Conservation (phyloP, 2,888 invertebrate genomes). For the Rhamphomyia laevipes region DNA sequence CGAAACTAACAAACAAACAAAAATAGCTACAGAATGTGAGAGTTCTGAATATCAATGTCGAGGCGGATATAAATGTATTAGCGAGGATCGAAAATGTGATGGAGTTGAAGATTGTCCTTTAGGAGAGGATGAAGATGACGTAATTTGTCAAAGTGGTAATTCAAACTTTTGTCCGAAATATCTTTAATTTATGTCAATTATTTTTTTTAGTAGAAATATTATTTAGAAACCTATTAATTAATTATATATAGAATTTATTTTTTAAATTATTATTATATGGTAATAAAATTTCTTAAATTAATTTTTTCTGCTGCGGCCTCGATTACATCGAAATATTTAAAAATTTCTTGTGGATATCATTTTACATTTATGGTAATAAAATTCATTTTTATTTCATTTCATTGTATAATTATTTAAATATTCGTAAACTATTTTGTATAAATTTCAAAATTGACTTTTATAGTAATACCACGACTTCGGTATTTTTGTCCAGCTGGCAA, state of each 20-base stretch:
- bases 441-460: constrained; percentile 13
- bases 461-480: constrained; percentile 30
- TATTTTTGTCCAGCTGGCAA: constrained; percentile 40
- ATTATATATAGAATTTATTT: no score
- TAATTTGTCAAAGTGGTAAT: no score
- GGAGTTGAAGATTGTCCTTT: constrained; percentile 29
- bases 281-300: no score
- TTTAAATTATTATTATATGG: no score
- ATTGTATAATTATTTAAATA: no score
- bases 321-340: not conserved
- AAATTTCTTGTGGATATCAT: not conserved
- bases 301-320: no score
- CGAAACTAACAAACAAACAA: no score
- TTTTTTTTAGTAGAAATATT: no score
- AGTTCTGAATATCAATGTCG: constrained; percentile 31
- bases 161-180: no score
- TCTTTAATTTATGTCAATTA: no score
- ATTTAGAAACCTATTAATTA: no score
- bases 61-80: constrained; percentile 31
- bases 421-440: not conserved
- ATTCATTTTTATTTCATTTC: no score
- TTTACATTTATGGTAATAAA: not conserved
- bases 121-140: constrained; percentile 34
- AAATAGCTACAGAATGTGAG: constrained; percentile 30
- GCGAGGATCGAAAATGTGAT: constrained; percentile 32